Evolutionary conservation across 1,140 invertebrate genomes (phyloP), one percentile per base, ranked within the genome.

Genomic region (Apocrypta bakeri): DNA sequence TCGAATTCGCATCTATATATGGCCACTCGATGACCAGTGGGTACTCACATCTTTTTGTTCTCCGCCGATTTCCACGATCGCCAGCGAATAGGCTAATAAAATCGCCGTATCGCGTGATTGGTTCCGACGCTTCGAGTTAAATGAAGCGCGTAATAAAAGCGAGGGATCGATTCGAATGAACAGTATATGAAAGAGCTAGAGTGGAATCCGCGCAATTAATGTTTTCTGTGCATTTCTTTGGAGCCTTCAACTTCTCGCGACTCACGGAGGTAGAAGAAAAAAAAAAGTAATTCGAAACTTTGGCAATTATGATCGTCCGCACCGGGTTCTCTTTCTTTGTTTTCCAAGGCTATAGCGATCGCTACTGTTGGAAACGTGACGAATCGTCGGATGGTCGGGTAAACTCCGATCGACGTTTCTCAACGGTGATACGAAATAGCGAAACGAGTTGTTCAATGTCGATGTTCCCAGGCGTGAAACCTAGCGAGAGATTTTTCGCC

Each of bases 71-170:
- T 56, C 48, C 48, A 61, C 40, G 3, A 24, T 25, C 42, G n/a
- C 24, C 7, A n/a, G 7, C 25, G n/a, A 76, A 76, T 64, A n/a
- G 66, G 12, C 33, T 25, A 71, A 79, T 79, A 71, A 79, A 79
- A 71, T 71, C n/a, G 9, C 17, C 63, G 27, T 17, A 21, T 21
- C 77, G 66, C 66, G 66, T 33, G 66, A 79, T 79, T 79, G 40
- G 17, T 66, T 27, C 14, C 17, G 37, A 56, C 25, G 42, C 56
- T 68, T 31, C 31, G 24, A 71, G 77, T 75, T 73, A 82, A 82
- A 82, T 76, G 63, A 76, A 68, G 72, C 79, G n/a, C 61, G 80
- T 82, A 82, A 82, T 82, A 79, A 79, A 79, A 56, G 66, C 31
- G 31, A 12, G 25, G 40, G 0, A 56, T 14, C 48, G 14, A 68